Evolutionary conservation across 2,797 vertebrate species (phyloP).

Genomic region (Arremon brunneinucha): DNA sequence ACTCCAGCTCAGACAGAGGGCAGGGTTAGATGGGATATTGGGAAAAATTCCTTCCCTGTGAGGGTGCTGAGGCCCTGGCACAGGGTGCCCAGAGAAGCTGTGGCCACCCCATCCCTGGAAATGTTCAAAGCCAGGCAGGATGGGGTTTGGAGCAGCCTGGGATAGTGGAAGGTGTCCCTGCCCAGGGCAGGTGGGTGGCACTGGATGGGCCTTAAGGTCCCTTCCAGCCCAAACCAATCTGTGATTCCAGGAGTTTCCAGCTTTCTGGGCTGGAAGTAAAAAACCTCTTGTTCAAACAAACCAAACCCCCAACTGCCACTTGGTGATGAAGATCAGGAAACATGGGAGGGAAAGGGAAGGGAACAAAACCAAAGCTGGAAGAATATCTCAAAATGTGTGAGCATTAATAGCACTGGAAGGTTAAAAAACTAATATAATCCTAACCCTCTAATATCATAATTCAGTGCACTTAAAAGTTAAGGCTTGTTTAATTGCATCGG

Average conservation of each 20-base stretch:
- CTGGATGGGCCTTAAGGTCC: background rate
- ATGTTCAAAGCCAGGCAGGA: background rate
- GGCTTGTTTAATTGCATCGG: background rate
- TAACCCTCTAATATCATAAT: background rate
- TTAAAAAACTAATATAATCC: background rate
- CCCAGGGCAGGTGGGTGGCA: background rate
- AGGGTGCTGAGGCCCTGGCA: background rate
- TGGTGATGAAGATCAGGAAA: background rate
- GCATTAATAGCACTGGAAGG: background rate
- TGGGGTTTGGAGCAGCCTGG: background rate
- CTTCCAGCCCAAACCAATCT: background rate
- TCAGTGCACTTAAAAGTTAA: background rate
- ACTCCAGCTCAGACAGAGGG: background rate
- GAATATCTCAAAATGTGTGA: background rate
- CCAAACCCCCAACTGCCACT: background rate
- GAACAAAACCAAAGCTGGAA: background rate
- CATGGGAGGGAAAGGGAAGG: fast-evolving
- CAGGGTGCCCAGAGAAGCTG: background rate
- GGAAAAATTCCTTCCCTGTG: background rate
- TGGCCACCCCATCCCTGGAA: background rate
- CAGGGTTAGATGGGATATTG: background rate
- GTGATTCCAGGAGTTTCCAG: background rate
- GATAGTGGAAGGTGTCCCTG: background rate
- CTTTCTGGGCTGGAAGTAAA: background rate
- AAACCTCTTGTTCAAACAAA: background rate